These are phyloP conservation scores for Brachirus orientalis DNA, from an alignment of 2,113 vertebrate species.

Conservation along the genomic window DNA sequence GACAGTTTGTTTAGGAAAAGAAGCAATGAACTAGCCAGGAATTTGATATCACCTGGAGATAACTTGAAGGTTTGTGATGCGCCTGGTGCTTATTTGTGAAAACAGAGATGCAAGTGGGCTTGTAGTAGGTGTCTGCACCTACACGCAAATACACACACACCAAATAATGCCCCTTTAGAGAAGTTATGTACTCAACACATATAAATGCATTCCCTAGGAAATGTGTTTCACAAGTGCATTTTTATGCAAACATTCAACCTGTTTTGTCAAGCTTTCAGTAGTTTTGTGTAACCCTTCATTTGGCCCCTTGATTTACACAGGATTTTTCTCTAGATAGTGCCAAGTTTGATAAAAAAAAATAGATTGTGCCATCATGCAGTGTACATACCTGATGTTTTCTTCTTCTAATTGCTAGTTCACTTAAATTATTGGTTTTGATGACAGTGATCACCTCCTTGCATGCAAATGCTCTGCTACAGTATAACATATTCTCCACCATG, in stretches of 20 bases:
- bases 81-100: constrained; percentile 42
- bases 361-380: no score
- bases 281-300: no score
- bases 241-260: background rate
- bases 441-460: no score
- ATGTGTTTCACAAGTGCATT: background rate
- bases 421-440: no score
- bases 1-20: constrained; percentile 15
- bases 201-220: constrained; percentile 13
- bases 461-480: no score
- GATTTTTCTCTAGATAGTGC: no score
- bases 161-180: constrained; percentile 20
- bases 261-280: background rate
- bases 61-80: constrained; percentile 40
- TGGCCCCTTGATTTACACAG: no score
- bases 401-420: no score
- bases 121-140: constrained; percentile 7
- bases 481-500: no score
- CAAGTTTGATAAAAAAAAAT: no score
- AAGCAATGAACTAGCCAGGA: constrained; percentile 20
- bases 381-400: no score
- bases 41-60: constrained; percentile 40
- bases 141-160: constrained; percentile 2
- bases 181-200: constrained; percentile 1
- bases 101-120: background rate